These are phyloP conservation scores for Pegoplata infirma DNA, from an alignment of 2,888 invertebrate species.

Conservation along the genomic window DNA sequence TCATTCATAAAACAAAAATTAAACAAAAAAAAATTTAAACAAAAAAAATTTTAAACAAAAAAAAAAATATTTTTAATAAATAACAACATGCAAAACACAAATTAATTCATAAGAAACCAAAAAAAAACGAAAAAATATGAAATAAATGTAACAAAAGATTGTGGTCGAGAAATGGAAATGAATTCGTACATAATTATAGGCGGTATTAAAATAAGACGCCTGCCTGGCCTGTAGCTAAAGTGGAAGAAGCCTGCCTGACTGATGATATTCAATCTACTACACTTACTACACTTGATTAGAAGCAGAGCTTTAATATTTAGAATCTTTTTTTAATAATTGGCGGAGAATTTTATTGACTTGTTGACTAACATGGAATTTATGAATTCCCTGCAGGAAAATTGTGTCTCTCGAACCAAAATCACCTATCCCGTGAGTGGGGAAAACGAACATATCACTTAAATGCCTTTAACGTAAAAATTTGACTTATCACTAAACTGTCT, in stretches of 20 bases:
- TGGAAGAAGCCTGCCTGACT: not conserved
- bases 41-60: conserved; percentile 15
- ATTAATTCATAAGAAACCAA: conserved; percentile 76
- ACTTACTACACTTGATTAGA: not conserved
- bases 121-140: not conserved
- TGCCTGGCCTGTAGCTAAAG: not conserved
- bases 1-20: conserved; percentile 35
- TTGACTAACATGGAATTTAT: too few relatives aligned
- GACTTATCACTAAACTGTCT: too few relatives aligned
- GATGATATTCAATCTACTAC: not conserved
- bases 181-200: conserved; percentile 26
- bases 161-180: conserved; percentile 1
- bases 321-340: too few relatives aligned
- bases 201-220: conserved; percentile 32
- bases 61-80: conserved; percentile 70
- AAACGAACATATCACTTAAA: too few relatives aligned
- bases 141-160: conserved; percentile 1
- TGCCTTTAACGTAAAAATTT: too few relatives aligned
- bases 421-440: too few relatives aligned
- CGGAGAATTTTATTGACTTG: too few relatives aligned
- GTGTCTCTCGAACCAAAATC: too few relatives aligned
- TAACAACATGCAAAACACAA: conserved; percentile 78
- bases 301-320: too few relatives aligned
- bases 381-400: too few relatives aligned
- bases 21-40: too few relatives aligned